A percentile compares a stretch with the other conserved stretches of the same genome.
phyloP scores from a whole-genome alignment of 2,888 invertebrate species.

The Morpho helenor region DNA sequence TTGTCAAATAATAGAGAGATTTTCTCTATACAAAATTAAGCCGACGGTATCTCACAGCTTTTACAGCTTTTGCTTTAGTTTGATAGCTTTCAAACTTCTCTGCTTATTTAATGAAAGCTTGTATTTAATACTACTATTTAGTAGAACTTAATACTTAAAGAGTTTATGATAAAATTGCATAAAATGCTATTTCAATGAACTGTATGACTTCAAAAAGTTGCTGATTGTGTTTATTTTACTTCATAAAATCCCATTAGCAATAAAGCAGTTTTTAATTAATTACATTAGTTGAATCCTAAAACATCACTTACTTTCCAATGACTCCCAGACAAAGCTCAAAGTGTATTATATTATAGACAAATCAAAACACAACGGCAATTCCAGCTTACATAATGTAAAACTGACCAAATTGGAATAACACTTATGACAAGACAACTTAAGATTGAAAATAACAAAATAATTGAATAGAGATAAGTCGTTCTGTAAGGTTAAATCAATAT shows the following conservation, averaged over 20 bases:
- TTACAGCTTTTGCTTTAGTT: too few relatives aligned
- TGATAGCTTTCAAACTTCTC: too few relatives aligned
- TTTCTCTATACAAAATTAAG: too few relatives aligned
- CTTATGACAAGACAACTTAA: slow-evolving; percentile 20
- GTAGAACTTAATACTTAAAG: too few relatives aligned
- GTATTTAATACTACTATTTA: too few relatives aligned
- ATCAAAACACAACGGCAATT: slow-evolving; percentile 55
- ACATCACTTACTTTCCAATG: slow-evolving; percentile 72
- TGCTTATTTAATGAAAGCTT: too few relatives aligned
- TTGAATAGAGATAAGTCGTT: slow-evolving; percentile 40
- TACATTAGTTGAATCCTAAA: slow-evolving; percentile 62
- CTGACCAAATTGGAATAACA: slow-evolving; percentile 15
- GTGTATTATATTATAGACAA: slow-evolving; percentile 78
- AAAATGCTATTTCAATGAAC: too few relatives aligned
- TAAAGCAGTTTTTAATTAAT: slow-evolving; percentile 20
- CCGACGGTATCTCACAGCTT: too few relatives aligned
- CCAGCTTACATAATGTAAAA: slow-evolving; percentile 46
- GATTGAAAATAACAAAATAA: slow-evolving; percentile 31
- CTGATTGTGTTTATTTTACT: too few relatives aligned
- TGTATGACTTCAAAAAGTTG: too few relatives aligned
- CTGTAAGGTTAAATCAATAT: slow-evolving; percentile 43
- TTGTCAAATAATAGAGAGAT: too few relatives aligned
- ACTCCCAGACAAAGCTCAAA: slow-evolving; percentile 72
- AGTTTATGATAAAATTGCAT: too few relatives aligned
- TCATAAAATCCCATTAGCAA: not conserved